Percentiles rank a stretch among this genome's conserved stretches.
Conservation (phyloP, 2,113 vertebrate genomes). For the Brachypodius melanocephalos region DNA sequence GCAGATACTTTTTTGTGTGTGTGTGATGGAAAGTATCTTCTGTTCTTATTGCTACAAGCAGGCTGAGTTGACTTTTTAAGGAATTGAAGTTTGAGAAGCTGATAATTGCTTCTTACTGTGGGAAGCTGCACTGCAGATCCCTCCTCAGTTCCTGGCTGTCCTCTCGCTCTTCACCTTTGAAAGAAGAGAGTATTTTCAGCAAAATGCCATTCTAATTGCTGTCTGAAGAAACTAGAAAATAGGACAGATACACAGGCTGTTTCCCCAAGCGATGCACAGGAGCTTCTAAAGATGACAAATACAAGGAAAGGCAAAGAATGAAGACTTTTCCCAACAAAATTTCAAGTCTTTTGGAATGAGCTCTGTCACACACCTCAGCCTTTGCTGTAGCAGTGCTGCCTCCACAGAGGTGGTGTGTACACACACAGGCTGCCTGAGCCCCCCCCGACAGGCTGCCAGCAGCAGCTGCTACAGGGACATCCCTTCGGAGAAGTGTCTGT, state of each 20-base stretch:
- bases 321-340: neutral
- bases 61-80: neutral
- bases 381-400: neutral
- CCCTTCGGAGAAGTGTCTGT: neutral
- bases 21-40: neutral
- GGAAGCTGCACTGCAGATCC: neutral
- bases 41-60: neutral
- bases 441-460: fast-evolving
- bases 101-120: neutral
- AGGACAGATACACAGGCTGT: neutral
- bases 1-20: neutral
- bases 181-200: neutral
- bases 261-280: neutral
- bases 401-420: neutral
- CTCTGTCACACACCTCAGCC: neutral
- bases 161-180: neutral
- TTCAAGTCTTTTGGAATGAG: neutral
- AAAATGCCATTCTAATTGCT: constrained; percentile 5
- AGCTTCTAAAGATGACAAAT: neutral
- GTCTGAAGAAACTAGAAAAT: neutral
- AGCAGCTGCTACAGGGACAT: neutral
- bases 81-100: neutral
- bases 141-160: neutral
- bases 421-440: neutral
- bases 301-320: neutral